phyloP scores from a whole-genome alignment of 2,797 vertebrate genomes.

The Artibeus jamaicensis region DNA sequence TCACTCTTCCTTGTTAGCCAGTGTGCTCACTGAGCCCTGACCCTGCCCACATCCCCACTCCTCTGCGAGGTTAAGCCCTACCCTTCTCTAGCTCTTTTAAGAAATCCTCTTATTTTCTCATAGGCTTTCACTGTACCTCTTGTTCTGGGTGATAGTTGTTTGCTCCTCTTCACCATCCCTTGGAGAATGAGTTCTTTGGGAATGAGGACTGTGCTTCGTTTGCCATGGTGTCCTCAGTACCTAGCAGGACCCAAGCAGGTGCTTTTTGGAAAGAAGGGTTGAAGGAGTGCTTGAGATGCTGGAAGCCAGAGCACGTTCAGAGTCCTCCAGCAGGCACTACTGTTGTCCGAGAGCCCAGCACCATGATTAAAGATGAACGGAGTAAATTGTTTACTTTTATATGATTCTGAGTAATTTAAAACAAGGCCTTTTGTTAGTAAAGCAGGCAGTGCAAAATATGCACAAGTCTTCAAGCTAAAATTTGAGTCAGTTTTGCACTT shows the following conservation, averaged over 20 bases:
- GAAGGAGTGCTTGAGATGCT: neutral
- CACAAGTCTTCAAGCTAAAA: neutral
- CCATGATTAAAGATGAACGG: neutral
- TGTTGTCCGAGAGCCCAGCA: neutral
- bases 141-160: neutral
- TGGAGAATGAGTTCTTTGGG: neutral
- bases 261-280: neutral
- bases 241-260: neutral
- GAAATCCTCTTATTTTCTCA: neutral
- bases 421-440: slow-evolving; percentile 7
- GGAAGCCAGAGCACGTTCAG: neutral
- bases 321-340: neutral
- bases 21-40: neutral
- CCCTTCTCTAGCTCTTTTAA: neutral
- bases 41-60: neutral
- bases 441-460: neutral
- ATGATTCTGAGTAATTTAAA: slow-evolving; percentile 11
- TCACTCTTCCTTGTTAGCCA: neutral
- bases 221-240: neutral
- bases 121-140: neutral
- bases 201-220: neutral
- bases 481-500: neutral
- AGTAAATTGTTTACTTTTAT: neutral
- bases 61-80: neutral
- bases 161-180: neutral